Evolutionary conservation across 2,797 vertebrate species (phyloP), one percentile per base, ranked within the genome.

Genomic region (Alcedo quadribrachys): DNA sequence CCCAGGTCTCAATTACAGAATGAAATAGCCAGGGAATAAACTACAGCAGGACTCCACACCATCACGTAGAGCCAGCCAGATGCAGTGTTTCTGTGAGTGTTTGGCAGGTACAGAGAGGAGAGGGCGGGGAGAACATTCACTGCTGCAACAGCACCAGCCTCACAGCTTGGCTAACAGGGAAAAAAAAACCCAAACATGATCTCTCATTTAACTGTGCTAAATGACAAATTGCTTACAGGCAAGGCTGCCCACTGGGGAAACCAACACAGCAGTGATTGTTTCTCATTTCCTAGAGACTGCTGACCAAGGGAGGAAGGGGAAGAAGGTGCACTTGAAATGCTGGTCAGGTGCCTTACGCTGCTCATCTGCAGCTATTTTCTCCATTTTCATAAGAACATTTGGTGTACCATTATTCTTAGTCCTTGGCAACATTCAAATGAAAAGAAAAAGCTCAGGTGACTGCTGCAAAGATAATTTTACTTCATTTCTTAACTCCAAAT

Each of bases 151-250:
- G 75, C 80, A 89, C 84, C 57, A 70, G 83, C 81, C 93, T 79
- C 90, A 81, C 89, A 90, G 93, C 79, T 77, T 67, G 85, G 85
- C 69, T 58, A 95, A 65, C 62, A 12, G 86, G 71, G 42, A 50
- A 51, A 51, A 15, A 7, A 48, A 50, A 76, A 1, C 60, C 88
- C 85, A 93, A 76, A 67, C 68, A 85, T 89, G 74, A 94, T 96
- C 95, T 95, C 85, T 96, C 92, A 90, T 95, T 95, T 95, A 94
- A 78, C 65, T 9, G 51, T 25, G 80, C 81, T 95, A 92, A 95
- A 93, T 92, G 92, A 94, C 90, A 96, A 93, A 96, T 89, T 45
- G 65, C 80, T 95, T 80, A 87, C 93, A 92, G 96, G 85, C 85
- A 92, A 78, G 77, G 86, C 80, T 81, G 84, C 90, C 92, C 93